Base-by-base conservation (phyloP, 2,797 vertebrate species). In the Percopsis omiscomaycus region DNA sequence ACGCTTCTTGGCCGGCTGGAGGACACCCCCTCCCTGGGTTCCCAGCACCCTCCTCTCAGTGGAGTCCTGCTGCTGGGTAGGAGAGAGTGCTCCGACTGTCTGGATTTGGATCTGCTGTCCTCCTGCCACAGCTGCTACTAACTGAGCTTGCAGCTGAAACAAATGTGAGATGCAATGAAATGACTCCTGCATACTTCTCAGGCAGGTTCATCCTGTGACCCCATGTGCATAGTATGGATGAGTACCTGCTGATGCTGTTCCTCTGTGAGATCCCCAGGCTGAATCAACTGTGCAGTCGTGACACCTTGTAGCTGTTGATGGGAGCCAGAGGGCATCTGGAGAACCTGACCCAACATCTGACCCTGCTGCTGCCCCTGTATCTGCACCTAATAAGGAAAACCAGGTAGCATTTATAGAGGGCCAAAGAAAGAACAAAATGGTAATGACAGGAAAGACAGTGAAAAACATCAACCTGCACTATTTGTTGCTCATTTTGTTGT, bases 101-200 rank as follows among this genome's bases (percentile, higher is more conserved):
- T 98, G 96, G 78, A 98, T 98, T 86, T 98, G 96, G 75, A 98
- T 98, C 88, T 97, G 96, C 61, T 97, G 95, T 65, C 96, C 95
- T 48, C 94, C 94, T 14, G 94, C 94, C 46, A 92, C 90, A 15
- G 95, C 94, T 55, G 96, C 95, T 75, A 96, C 95, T 55, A 98
- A 88, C 86, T 98, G 96, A 55, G 96, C 96, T 86, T 98, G 96
- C 69, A 98, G 95, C 92, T 93, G 66, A 66, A 66, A 74, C 27
- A 80, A 28, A 74, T 0, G 2, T 8, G 11, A 65, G 22, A 22
- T 22, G 22, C 22, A 22, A 22, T 22, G 22, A 22, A 22, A 22
- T 22, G 22, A 22, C 22, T 22, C 22, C 37, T 37, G 37, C 9
- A 37, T 37, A 37, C 5, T 37, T 37, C 37, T 37, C 37, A 5